Conservation (phyloP, 2,888 invertebrate genomes). For the Bedellia somnulentella region DNA sequence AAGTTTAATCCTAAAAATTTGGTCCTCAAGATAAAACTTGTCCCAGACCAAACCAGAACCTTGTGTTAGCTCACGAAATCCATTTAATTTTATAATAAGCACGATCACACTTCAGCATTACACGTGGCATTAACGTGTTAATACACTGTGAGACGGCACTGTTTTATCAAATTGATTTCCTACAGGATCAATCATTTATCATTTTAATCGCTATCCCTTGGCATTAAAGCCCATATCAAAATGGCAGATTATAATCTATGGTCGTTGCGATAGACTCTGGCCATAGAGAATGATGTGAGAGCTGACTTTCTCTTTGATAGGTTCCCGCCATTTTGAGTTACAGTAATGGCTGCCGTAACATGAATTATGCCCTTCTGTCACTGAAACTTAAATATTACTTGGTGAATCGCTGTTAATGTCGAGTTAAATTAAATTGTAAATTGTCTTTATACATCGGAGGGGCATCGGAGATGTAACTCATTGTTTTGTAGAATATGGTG, state of each 20-base stretch:
- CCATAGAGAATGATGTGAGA: constrained; percentile 54
- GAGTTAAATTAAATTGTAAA: constrained; percentile 33
- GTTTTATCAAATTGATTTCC: too few species aligned
- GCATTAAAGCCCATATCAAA: not conserved
- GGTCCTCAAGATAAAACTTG: too few species aligned
- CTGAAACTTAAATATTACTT: constrained; percentile 41
- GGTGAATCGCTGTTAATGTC: constrained; percentile 32
- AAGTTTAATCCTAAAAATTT: too few species aligned
- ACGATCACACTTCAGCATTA: too few species aligned
- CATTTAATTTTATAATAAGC: constrained; percentile 43
- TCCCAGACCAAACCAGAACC: too few species aligned
- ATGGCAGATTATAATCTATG: constrained; percentile 14
- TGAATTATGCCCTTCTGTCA: constrained; percentile 49
- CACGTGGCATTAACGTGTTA: constrained; percentile 51
- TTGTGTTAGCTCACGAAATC: constrained; percentile 20
- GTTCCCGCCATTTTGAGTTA: constrained; percentile 56
- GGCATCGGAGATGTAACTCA: too few species aligned
- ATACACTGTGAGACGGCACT: too few species aligned
- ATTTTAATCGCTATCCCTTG: not conserved
- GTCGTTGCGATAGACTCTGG: constrained; percentile 17
- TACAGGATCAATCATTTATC: constrained; percentile 36
- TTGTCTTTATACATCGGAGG: constrained; percentile 11
- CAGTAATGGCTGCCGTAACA: constrained; percentile 41
- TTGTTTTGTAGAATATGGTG: too few species aligned
- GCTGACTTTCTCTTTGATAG: constrained; percentile 55